These are phyloP conservation scores for Cotesia congregata DNA, from an alignment of 2,888 invertebrate genomes.

Conservation along the genomic window DNA sequence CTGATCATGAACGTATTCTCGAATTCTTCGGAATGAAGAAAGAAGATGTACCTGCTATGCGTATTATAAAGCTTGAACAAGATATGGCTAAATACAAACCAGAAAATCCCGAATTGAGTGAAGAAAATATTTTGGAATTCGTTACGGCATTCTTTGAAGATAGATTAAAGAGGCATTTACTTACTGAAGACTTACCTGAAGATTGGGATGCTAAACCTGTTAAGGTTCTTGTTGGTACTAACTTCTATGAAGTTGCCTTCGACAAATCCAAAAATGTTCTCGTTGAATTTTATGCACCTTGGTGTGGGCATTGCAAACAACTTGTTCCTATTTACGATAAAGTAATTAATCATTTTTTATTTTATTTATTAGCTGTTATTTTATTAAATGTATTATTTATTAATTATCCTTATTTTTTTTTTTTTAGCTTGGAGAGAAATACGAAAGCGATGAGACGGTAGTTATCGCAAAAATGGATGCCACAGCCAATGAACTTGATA, in stretches of 20 bases:
- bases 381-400: slow-evolving; percentile 24
- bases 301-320: slow-evolving; percentile 99
- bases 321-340: slow-evolving; percentile 94
- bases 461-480: slow-evolving; percentile 99
- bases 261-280: slow-evolving; percentile 92
- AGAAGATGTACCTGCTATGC: slow-evolving; percentile 90
- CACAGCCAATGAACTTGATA: slow-evolving; percentile 97
- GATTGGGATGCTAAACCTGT: slow-evolving; percentile 98
- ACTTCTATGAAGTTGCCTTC: slow-evolving; percentile 94
- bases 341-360: slow-evolving; percentile 55
- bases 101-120: slow-evolving; percentile 78
- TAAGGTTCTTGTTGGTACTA: slow-evolving; percentile 92
- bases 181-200: slow-evolving; percentile 93
- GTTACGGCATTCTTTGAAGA: slow-evolving; percentile 92
- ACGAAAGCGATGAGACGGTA: slow-evolving; percentile 83
- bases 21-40: slow-evolving; percentile 99
- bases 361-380: slow-evolving; percentile 11
- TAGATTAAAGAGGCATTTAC: slow-evolving; percentile 93
- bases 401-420: slow-evolving; percentile 26
- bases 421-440: slow-evolving; percentile 90
- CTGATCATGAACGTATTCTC: slow-evolving; percentile 96
- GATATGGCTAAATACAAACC: slow-evolving; percentile 99
- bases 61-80: slow-evolving; percentile 94
- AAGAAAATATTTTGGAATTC: slow-evolving; percentile 82
- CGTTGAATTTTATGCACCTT: slow-evolving; percentile 99